Evolutionary conservation across 2,113 vertebrate genomes (phyloP), one percentile per base, ranked within the genome.

Genomic region (Loxodonta africana): DNA sequence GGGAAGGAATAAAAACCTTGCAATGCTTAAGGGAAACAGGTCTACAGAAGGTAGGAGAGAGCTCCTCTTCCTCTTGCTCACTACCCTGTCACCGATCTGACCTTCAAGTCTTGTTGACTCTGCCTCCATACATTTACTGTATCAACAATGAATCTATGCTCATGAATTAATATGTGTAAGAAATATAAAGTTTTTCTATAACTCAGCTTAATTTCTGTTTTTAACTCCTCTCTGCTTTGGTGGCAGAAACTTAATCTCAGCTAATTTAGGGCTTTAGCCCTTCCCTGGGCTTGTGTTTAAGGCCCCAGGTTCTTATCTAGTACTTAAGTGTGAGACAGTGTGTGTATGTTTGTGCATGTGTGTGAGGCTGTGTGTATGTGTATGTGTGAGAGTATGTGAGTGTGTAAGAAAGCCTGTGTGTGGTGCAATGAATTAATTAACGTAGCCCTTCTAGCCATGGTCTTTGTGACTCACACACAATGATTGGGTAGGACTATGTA

Each of bases 121-220:
- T 92, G 78, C 90, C 18, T 84, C 53, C 44, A 84, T 84, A 84
- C 57, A 92, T 84, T 88, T 80, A 74, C 57, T 89, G n/a, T 5
- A 41, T 71, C 20, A n/a, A 65, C 62, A 33, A 84, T 80, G 71
- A 94, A 33, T 48, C 65, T 86, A 57, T 96, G 48, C 88, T 88
- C 41, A 28, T 88, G 88, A 88, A 71, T 51, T 60, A 33, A 83
- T 9, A n/a, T 78, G 62, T 85, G 74, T n/a, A 82, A 81, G 62
- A 63, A 83, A 83, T 94, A 88, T 71, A 85, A 69, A 46, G 14
- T 69, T 87, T 94, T 94, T 87, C 76, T 94, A 21, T 77, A 96
- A 87, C 83, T 91, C 74, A 71, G 30, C 51, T 76, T 74, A 91
- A 53, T 96, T 91, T 93, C 60, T 88, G 12, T 73, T 91, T 94